Conservation (phyloP, 2,797 vertebrate genomes). For the Chrysocyon brachyurus region DNA sequence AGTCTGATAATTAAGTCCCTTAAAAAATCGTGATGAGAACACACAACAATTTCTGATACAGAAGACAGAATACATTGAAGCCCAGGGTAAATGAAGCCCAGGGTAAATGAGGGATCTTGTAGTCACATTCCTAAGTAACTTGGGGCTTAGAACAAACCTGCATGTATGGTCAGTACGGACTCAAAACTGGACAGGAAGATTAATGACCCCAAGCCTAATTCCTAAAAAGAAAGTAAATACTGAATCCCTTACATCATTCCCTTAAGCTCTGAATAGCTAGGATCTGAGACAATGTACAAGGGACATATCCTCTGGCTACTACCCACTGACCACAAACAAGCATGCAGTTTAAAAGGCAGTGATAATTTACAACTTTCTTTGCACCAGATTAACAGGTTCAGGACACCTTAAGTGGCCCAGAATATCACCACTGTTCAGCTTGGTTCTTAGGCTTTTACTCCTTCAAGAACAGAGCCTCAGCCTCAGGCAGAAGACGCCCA, state of each 20-base stretch:
- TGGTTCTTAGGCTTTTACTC: neutral
- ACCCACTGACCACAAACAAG: neutral
- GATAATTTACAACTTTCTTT: neutral
- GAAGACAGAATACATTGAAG: neutral
- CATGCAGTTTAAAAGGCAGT: neutral
- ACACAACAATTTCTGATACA: neutral
- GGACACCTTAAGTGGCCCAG: neutral
- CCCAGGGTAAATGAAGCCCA: neutral
- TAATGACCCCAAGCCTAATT: neutral
- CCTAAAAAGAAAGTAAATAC: constrained; percentile 11
- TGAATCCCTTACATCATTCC: neutral
- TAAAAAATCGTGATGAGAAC: neutral
- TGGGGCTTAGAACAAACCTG: neutral
- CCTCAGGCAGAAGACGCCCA: neutral
- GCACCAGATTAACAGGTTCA: neutral
- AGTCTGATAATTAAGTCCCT: neutral
- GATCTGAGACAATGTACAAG: neutral
- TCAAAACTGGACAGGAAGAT: constrained; percentile 16
- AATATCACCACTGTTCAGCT: neutral
- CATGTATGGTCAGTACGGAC: neutral
- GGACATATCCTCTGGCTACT: neutral
- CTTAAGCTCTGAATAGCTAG: neutral
- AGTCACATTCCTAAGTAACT: neutral
- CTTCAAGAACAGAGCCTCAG: neutral
- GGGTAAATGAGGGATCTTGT: neutral